phyloP scores from a whole-genome alignment of 2,888 invertebrate genomes.

The Cataglyphis cursor region DNA sequence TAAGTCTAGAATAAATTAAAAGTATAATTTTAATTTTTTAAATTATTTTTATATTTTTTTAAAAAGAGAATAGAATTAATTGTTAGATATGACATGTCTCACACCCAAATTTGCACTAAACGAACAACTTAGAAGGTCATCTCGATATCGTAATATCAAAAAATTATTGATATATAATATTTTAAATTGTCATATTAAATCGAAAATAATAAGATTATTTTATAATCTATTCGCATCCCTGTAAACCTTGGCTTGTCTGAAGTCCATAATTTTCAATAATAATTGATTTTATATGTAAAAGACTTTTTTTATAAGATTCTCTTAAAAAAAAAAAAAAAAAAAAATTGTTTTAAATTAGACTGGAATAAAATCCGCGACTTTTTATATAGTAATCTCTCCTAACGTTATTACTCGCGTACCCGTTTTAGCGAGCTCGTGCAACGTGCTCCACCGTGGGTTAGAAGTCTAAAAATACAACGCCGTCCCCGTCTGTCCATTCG shows the following conservation, averaged over 20 bases:
- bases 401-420: conserved; percentile 42
- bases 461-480: conserved; percentile 61
- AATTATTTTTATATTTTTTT: not conserved
- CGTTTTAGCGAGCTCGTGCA: conserved; percentile 38
- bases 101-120: not conserved
- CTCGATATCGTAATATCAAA: not conserved
- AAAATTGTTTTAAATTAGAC: not conserved
- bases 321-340: not conserved
- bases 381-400: conserved; percentile 26
- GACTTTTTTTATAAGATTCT: not conserved
- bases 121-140: not conserved
- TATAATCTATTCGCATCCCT: not conserved
- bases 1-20: not conserved
- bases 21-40: not conserved
- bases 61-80: not conserved
- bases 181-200: not conserved
- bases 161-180: not conserved
- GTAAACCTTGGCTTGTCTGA: not conserved
- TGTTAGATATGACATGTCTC: not conserved
- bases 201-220: not conserved
- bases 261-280: not conserved
- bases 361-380: not conserved
- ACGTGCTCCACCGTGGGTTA: conserved; percentile 26
- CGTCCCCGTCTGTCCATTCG: conserved; percentile 60
- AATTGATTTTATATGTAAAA: not conserved